A percentile compares a stretch with the other conserved stretches of the same genome.
Conservation (phyloP, 2,113 vertebrate species). For the Lasiurus cinereus region DNA sequence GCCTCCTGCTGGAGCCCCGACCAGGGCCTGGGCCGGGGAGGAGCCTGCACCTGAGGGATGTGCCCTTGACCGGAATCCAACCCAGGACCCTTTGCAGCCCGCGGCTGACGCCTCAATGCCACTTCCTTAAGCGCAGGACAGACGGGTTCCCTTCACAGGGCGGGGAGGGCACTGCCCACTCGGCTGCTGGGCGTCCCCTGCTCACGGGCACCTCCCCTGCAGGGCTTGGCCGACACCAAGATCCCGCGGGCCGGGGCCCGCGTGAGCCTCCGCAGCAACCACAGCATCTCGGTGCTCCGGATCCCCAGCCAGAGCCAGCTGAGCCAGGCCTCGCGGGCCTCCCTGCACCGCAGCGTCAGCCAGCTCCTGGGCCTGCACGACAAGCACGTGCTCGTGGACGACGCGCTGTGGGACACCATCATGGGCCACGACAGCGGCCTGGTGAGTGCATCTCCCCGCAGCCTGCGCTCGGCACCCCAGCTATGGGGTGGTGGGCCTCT, state of each 20-base stretch:
- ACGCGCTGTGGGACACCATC: slow-evolving; percentile 92
- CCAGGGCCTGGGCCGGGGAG: no score
- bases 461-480: accelerated
- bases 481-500: accelerated
- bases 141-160: background rate
- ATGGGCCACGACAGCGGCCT: slow-evolving; percentile 90
- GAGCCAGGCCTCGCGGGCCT: slow-evolving; percentile 87
- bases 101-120: no score
- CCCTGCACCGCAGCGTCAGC: slow-evolving; percentile 94
- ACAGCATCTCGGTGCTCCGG: slow-evolving; percentile 85
- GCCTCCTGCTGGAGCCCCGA: no score
- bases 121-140: background rate
- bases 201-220: background rate
- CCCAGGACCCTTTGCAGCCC: no score
- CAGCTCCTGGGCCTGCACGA: slow-evolving; percentile 92
- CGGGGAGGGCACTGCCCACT: background rate
- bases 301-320: slow-evolving; percentile 90
- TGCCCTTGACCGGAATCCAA: no score
- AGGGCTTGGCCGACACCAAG: slow-evolving; percentile 94
- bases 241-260: slow-evolving; percentile 86
- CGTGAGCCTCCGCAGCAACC: slow-evolving; percentile 83
- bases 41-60: no score
- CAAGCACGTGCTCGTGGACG: slow-evolving; percentile 90
- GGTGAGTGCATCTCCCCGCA: slow-evolving; percentile 88
- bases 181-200: no score